Base-by-base conservation (phyloP, 92 coral and sea anemone genomes). In the Blastomussa wellsi region DNA sequence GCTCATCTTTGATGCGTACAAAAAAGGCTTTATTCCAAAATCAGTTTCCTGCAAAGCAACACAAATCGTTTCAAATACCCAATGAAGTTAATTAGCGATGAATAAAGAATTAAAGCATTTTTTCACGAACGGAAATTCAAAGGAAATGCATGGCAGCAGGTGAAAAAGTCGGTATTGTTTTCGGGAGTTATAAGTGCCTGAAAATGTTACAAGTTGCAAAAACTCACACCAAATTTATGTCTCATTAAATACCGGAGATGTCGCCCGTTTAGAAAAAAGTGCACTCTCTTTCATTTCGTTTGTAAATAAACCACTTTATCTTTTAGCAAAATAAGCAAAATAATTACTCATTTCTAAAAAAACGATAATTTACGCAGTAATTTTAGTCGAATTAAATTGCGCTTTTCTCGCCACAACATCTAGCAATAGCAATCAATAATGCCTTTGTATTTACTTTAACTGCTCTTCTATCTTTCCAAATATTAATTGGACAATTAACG, bases 401-500 rank as follows among this genome's bases (percentile, higher is more conserved):
- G 53, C 86, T 82, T 82, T 82, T 71, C 69, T 74, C 72, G 74
- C 74, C 17, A 38, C 33, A 47, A 62, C 70, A 82, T 82, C 74
- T 62, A 39, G 16, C 29, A 75, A 74, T 74, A 41, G 80, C 79
- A 62, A 83, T 83, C 47, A 83, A 29, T 59, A 28, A 72, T 74
- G 39, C 28, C 12, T 28, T 60, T 74, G 11, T 83, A 66, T 83
- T 83, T 74, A 60, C 81, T 39, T 57, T 37, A 31, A 44, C 6
- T 42, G 60, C 80, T 42, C 14, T 83, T 42, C 44, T 83, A 55
- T 83, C 73, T 73, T 83, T 62, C 42, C 73, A 74, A 74, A 75
- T 57, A 60, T 83, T 83, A 83, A 83, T 83, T 74, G 72, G 60
- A 59, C 87, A 83, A 83, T 83, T 83, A 32, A 47, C 44, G 29